A percentile compares a stretch with the other conserved stretches of the same genome.
phyloP scores from a whole-genome alignment of 2,113 vertebrate genomes.

The Pygoscelis antarcticus region DNA sequence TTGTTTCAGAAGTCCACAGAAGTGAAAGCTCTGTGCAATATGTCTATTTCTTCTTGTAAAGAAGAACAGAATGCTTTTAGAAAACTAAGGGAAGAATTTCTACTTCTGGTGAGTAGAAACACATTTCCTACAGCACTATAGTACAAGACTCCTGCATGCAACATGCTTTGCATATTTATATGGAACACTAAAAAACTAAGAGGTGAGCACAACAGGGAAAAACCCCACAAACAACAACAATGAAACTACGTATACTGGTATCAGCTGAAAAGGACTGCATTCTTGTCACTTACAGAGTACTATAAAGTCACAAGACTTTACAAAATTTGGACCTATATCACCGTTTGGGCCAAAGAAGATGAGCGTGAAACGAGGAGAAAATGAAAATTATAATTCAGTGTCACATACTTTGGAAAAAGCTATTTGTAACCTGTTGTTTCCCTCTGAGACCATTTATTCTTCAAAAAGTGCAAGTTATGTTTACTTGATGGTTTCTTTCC shows the following conservation, averaged over 20 bases:
- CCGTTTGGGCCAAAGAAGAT: not conserved
- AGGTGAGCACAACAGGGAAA: not conserved
- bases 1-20: not conserved
- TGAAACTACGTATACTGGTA: not conserved
- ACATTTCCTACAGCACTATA: not conserved
- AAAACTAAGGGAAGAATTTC: not conserved
- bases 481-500: not conserved
- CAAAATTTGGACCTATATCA: not conserved
- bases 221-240: accelerated
- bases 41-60: not conserved
- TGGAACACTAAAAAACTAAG: not conserved
- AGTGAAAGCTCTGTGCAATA: not conserved
- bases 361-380: accelerated
- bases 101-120: not conserved
- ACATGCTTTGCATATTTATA: not conserved
- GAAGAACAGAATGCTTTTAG: not conserved
- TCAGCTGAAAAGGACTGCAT: not conserved
- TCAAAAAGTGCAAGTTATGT: not conserved
- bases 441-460: not conserved
- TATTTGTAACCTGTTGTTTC: not conserved
- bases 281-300: not conserved
- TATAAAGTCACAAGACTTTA: not conserved
- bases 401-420: not conserved
- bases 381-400: not conserved
- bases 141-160: not conserved